These are phyloP conservation scores for Bruchidius siliquastri DNA, from an alignment of 2,888 invertebrate genomes.

Conservation along the genomic window DNA sequence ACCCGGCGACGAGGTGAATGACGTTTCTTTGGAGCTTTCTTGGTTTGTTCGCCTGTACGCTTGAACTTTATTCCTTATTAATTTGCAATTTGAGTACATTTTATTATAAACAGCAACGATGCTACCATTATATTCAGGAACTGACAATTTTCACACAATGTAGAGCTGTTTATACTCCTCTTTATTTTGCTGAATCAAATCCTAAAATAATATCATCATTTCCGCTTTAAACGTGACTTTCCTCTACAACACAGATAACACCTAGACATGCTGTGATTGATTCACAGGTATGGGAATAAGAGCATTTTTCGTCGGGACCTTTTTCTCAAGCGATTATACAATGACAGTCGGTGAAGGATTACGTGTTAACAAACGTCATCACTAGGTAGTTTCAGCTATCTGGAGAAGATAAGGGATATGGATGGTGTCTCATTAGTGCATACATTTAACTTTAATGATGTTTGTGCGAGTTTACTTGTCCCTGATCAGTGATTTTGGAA, in stretches of 20 bases:
- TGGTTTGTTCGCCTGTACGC: too few relatives aligned
- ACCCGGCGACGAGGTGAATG: not conserved
- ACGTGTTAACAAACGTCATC: not conserved
- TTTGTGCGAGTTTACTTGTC: too few relatives aligned
- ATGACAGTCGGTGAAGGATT: not conserved
- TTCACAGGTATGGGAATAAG: constrained; percentile 23
- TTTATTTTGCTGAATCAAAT: too few relatives aligned
- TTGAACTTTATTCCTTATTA: too few relatives aligned
- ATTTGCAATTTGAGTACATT: not conserved
- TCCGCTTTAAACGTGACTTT: constrained; percentile 45
- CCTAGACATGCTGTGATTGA: constrained; percentile 42
- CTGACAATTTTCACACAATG: too few relatives aligned
- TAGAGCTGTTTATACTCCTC: too few relatives aligned
- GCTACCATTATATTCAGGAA: too few relatives aligned
- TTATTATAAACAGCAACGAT: too few relatives aligned
- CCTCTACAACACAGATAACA: constrained; percentile 41
- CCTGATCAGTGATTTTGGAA: too few relatives aligned
- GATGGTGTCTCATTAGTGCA: not conserved
- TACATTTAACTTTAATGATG: not conserved
- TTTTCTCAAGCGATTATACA: not conserved
- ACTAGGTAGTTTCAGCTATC: not conserved
- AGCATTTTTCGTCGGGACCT: not conserved
- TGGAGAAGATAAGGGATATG: not conserved
- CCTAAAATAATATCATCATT: constrained; percentile 44
- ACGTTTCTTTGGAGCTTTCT: too few relatives aligned